Base-by-base conservation (phyloP, 1,140 invertebrate genomes). In the Lasioglossum baleicum region DNA sequence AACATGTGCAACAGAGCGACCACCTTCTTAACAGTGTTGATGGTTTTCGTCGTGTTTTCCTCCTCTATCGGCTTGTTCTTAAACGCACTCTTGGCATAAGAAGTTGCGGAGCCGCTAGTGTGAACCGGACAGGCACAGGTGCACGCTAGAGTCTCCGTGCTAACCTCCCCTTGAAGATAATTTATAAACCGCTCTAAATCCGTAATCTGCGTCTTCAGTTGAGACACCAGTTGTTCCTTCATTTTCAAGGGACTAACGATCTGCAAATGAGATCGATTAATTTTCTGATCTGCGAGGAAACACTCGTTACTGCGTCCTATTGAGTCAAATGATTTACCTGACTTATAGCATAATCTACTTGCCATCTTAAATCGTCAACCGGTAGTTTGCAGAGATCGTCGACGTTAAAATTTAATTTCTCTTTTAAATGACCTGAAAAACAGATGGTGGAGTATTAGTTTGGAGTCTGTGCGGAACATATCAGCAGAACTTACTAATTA, bases 181-280 rank as follows among this genome's bases (percentile, higher is more conserved):
- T 97, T 95, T 88, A 99, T 99, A 91, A 99, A 99, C 80, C 98
- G 95, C 92, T 99, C 99, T 90, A 99, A 94, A 93, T 99, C 99
- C 65, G 96, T 95, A 67, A 99, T 98, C 92, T 99, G 99, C 13
- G 98, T 98, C 93, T 99, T 99, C 13, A 99, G 93, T 92, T 99
- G 99, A 53, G 94, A 94, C 7, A 99, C 98, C 26, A 99, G 91
- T 91, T 99, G 97, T 90, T 99, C 98, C 93, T 99, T 99, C 94
- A 99, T 98, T 91, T 98, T 97, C 77, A 98, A 95, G 15, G 98
- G 98, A 85, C 98, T 99, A 7, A 99, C 96, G 88, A 99, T 96
- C 95, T 99, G 94, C 6, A 95, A 94, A 60, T 95, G 11, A 69
- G 53, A 56, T 69, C 64, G 60, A n/a, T 64, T 53, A 76, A 66